A percentile compares a stretch with the other conserved stretches of the same genome.
phyloP scores from a whole-genome alignment of 2,888 invertebrate genomes.

The Eristalis intricaria region DNA sequence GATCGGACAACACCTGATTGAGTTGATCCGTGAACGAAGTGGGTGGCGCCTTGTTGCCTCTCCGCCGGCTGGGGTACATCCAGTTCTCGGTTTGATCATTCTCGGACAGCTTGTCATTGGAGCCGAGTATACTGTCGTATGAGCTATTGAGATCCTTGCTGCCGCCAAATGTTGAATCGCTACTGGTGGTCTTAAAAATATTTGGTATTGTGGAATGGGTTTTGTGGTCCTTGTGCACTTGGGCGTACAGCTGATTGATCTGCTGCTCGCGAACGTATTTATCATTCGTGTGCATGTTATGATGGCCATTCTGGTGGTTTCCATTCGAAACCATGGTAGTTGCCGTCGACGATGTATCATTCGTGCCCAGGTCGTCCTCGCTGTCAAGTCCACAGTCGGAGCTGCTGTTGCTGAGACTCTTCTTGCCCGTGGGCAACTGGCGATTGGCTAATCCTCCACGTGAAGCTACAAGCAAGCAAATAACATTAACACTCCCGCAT shows the following conservation, averaged over 20 bases:
- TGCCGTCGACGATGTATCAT: conserved; percentile 82
- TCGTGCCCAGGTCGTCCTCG: conserved; percentile 77
- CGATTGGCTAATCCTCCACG: conserved; percentile 89
- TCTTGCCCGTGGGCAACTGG: conserved; percentile 84
- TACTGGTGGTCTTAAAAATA: conserved; percentile 81
- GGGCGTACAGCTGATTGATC: conserved; percentile 82
- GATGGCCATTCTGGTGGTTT: conserved; percentile 77
- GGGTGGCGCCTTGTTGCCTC: conserved; percentile 84
- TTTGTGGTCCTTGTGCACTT: conserved; percentile 83
- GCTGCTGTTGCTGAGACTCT: conserved; percentile 84
- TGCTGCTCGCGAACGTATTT: conserved; percentile 78
- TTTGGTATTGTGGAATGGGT: conserved; percentile 77
- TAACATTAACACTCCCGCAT: neutral
- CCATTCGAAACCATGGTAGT: conserved; percentile 83
- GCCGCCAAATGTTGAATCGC: conserved; percentile 70
- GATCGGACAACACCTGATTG: conserved; percentile 92
- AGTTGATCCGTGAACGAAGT: conserved; percentile 92
- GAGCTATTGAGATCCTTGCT: conserved; percentile 79
- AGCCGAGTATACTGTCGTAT: conserved; percentile 81
- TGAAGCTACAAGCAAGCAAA: conserved; percentile 83
- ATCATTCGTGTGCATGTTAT: conserved; percentile 75
- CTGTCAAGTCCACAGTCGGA: conserved; percentile 87
- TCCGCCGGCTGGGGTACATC: conserved; percentile 81
- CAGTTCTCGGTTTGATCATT: conserved; percentile 80
- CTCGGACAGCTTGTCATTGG: conserved; percentile 81